Evolutionary conservation across 2,797 vertebrate genomes (phyloP).

Genomic region (Molothrus aeneus): DNA sequence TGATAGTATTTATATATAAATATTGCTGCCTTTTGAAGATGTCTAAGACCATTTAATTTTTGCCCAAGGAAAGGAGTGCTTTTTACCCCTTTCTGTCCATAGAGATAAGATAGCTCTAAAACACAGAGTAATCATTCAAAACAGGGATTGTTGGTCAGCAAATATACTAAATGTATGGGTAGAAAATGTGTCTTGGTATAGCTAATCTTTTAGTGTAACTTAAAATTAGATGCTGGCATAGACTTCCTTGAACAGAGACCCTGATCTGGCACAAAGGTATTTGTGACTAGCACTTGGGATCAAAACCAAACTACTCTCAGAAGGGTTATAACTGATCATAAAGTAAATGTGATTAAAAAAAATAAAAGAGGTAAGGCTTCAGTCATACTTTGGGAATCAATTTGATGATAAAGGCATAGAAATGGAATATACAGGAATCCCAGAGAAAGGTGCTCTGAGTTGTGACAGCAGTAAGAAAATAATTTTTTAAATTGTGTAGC

Average conservation of each 20-base stretch:
- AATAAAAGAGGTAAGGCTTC: neutral
- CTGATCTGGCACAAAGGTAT: neutral
- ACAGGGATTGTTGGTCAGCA: neutral
- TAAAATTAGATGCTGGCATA: neutral
- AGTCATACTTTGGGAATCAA: neutral
- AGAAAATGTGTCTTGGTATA: neutral
- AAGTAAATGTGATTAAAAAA: neutral
- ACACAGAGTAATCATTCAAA: neutral
- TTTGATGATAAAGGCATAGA: neutral
- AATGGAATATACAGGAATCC: neutral
- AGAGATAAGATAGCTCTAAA: neutral
- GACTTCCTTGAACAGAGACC: neutral
- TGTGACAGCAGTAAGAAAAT: neutral
- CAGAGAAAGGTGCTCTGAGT: neutral
- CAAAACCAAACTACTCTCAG: neutral
- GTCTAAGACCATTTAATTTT: neutral
- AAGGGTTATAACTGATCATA: neutral
- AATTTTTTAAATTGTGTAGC: neutral
- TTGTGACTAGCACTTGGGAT: neutral
- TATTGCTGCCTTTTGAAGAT: neutral
- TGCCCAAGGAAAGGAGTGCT: neutral
- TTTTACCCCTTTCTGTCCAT: neutral
- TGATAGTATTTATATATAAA: neutral
- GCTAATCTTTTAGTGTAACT: neutral
- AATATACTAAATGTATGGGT: neutral